These are phyloP conservation scores for Oreochromis spilurus DNA, from an alignment of 2,113 vertebrate species.

Conservation along the genomic window DNA sequence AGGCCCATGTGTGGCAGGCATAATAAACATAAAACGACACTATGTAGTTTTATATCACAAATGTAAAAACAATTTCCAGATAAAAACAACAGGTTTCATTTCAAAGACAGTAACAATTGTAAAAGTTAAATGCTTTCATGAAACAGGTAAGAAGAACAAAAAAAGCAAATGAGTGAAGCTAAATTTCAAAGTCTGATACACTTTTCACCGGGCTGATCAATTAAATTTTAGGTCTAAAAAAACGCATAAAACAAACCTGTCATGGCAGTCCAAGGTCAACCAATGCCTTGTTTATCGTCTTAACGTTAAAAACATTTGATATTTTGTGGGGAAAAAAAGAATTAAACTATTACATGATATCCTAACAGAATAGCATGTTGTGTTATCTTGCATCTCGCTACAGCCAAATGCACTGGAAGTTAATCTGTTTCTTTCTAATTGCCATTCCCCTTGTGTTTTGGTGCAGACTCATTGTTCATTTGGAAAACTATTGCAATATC, in stretches of 20 bases:
- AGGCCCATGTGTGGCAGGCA: background rate
- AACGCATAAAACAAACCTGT: background rate
- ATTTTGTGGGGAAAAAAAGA: background rate
- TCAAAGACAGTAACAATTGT: background rate
- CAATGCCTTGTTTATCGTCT: background rate
- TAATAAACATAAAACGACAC: background rate
- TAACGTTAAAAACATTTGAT: background rate
- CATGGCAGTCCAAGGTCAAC: background rate
- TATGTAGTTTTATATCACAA: background rate
- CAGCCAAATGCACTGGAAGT: background rate
- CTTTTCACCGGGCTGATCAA: background rate
- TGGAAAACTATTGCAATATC: background rate
- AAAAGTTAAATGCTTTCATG: background rate
- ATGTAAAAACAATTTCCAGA: background rate
- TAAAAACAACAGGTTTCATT: background rate
- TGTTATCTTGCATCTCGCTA: background rate
- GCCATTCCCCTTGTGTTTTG: background rate
- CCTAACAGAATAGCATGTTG: background rate
- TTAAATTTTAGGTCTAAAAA: background rate
- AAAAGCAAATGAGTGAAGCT: background rate
- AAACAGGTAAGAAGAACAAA: background rate
- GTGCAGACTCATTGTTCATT: background rate
- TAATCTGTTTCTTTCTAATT: background rate
- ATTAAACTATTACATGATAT: background rate
- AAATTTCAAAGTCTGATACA: background rate